Base-by-base conservation (phyloP, 1,140 invertebrate species). In the Probaryconus sp. region DNA sequence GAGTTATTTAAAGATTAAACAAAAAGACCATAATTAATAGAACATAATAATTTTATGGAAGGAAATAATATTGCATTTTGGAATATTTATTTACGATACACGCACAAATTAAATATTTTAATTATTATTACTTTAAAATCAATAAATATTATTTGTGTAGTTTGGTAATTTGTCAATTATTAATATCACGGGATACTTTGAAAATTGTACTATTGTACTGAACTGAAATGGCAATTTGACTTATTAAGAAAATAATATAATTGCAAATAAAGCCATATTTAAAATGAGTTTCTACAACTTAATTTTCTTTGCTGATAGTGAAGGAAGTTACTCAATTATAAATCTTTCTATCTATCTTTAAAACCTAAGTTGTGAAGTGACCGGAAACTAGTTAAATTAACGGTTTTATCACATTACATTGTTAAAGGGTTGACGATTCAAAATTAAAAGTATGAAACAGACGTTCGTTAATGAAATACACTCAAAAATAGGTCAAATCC, bases 301-400 rank as follows among this genome's bases (percentile, higher is more conserved):
- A 63, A 71, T 71, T 71, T 58, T 51, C 45, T 18, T 50, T 38
- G 26, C 33, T 31, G 38, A 65, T 51, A 47, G 35, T 60, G 60
- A 5, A 28, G 37, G 30, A 65, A 72, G 60, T 65, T 56, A 58
- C 14, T 72, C 9, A 48, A 65, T 65, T 60, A 64, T 60, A 60
- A 53, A 48, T 65, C 40, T 58, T 53, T 4, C 17, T 60, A 53
- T 58, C 51, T 51, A 43, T 51, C 51, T 72, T 72, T 64, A 53
- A 64, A 60, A 72, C 45, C 37, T 35, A 50, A 71, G 17, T 64
- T 64, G 45, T 71, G 68, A 64, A 64, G 24, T 71, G 58, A 71
- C 60, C 51, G 60, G 51, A 71, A 64, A 71, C 26, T 64, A 38
- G 53, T 50, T 71, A 43, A 70, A 56, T 58, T 71, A 48, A 63